phyloP scores from a whole-genome alignment of 2,888 invertebrate genomes.

The Lithosia quadra region DNA sequence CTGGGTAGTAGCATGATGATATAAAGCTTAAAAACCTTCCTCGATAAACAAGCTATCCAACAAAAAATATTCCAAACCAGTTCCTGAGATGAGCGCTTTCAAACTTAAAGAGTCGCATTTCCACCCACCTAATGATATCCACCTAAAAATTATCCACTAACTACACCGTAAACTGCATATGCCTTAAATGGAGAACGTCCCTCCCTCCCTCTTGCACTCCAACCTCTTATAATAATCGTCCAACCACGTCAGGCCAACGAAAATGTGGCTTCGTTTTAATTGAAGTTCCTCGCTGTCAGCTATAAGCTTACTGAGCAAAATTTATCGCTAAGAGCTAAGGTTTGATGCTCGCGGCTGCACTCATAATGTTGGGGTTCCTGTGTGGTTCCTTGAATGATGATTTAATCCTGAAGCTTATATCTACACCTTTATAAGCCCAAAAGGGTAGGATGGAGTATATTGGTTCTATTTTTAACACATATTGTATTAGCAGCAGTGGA shows the following conservation, averaged over 20 bases:
- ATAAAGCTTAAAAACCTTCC: too few relatives aligned
- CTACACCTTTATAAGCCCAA: background rate
- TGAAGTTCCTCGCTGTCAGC: background rate
- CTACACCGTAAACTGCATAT: background rate
- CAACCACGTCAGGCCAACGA: background rate
- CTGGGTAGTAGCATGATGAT: too few relatives aligned
- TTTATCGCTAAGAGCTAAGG: constrained; percentile 18
- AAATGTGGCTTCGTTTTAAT: constrained; percentile 1
- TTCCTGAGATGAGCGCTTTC: too few relatives aligned
- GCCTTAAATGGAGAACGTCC: background rate
- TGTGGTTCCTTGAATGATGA: background rate
- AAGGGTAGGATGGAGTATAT: background rate
- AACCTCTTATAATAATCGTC: background rate
- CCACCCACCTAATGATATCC: too few relatives aligned
- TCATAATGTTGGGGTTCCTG: background rate
- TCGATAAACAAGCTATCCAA: too few relatives aligned
- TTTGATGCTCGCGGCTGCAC: constrained; percentile 13
- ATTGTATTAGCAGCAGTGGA: too few relatives aligned
- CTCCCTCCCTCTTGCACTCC: background rate
- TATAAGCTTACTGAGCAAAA: background rate
- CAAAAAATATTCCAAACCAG: too few relatives aligned
- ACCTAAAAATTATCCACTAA: too few relatives aligned
- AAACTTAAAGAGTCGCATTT: too few relatives aligned
- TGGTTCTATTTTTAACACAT: too few relatives aligned
- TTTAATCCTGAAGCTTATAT: background rate